Evolutionary conservation across 2,797 vertebrate species (phyloP), one percentile per base, ranked within the genome.

Genomic region (Typhlichthys eigenmanni): DNA sequence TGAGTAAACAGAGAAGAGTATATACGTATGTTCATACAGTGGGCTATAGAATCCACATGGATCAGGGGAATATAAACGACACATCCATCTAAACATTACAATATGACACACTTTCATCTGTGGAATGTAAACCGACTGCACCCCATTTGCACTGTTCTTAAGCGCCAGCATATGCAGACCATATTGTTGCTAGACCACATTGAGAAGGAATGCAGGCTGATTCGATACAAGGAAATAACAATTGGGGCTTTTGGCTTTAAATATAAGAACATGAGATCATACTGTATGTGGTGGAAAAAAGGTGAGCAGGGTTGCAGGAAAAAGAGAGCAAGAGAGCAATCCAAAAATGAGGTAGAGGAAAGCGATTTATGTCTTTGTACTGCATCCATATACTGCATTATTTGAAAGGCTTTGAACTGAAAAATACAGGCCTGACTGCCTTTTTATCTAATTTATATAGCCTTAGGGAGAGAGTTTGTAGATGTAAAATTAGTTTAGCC

Each of bases 171-270:
- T 24, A 38, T 75, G 72, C 57, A 48, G 17, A 47, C 9, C 55
- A 14, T 46, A 17, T 16, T 58, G 34, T 58, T 73, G 46, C 69
- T 29, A 58, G 13, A 64, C 62, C 48, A 63, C 55, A 60, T 1
- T 14, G 10, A 67, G 49, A 60, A 69, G 55, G 48, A 60, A 58
- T 72, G 13, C n/a, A 19, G 58, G 14, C 48, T 38, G 13, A 34
- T 65, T 17, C 71, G 61, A 75, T 74, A 17, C 73, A 76, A 56
- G 55, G 24, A 59, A 50, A 58, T 16, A 2, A 12, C 32, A 19
- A 48, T 32, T 4, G 13, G 13, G 47, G 2, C 17, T 29, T 13
- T 24, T 43, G 53, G 38, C 61, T 53, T 69, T 45, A 50, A 43
- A 45, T 13, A 13, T 67, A 66, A 81, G 50, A 68, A 62, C 62